Conservation (phyloP, 2,797 vertebrate species). For the Hirundo rustica region DNA sequence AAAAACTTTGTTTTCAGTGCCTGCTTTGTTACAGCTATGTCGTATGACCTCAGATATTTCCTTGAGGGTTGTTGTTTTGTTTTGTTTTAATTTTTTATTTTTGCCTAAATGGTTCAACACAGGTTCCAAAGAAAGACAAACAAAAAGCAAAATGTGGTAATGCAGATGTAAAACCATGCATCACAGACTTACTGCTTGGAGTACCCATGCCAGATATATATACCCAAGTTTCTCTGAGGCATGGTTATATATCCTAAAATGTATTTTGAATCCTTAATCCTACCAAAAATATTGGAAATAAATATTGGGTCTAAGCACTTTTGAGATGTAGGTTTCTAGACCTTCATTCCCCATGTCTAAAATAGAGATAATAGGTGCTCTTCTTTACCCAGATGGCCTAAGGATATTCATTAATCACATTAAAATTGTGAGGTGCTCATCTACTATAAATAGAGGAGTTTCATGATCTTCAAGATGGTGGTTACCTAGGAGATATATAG, state of each 20-base stretch:
- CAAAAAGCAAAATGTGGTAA: neutral
- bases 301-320: neutral
- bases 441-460: constrained; percentile 14
- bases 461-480: constrained; percentile 1
- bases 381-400: constrained; percentile 18
- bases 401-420: constrained; percentile 53
- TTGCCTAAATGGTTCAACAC: neutral
- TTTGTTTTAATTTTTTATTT: neutral
- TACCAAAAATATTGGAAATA: neutral
- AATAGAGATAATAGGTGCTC: constrained; percentile 1
- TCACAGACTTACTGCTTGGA: neutral
- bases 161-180: neutral
- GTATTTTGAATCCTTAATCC: neutral
- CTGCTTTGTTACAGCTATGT: neutral
- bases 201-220: neutral
- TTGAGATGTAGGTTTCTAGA: neutral
- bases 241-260: neutral
- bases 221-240: neutral
- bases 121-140: neutral
- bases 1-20: neutral
- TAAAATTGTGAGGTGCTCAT: constrained; percentile 36
- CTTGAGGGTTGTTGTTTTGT: neutral
- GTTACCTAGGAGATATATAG: constrained; percentile 47
- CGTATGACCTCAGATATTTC: neutral
- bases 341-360: neutral